Evolutionary conservation across 2,888 invertebrate genomes (phyloP), one percentile per base, ranked within the genome.

Genomic region (Acheta domesticus): DNA sequence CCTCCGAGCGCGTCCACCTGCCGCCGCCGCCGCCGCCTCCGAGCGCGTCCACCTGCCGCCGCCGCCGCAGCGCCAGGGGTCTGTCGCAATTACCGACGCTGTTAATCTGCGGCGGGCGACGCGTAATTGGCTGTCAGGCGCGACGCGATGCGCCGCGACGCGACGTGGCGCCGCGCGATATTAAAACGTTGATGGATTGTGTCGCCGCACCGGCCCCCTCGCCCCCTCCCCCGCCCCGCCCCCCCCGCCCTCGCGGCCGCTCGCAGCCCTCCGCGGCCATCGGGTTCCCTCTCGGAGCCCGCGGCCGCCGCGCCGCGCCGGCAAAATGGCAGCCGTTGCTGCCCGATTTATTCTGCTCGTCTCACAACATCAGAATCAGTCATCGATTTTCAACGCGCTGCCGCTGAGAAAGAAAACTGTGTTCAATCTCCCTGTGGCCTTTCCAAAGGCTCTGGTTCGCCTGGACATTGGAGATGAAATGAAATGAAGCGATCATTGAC

Each of bases 181-280:
- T 62, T 62, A 62, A 62, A 62, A 62, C 62, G 62, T 62, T 62
- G 62, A 62, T 62, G 62, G 62, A 62, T 62, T 62, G 62, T n/a
- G 62, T 62, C 62, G 62, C 62, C n/a, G 14, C 62, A 8, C 62
- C 62, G 62, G 12, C 62, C 19, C n/a, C 14, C 62, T 14, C 14
- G 12, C 62, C 3, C 14, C 62, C 0, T 0, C 14, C 62, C 14
- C n/a, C 62, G 4, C 62, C 62, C n/a, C 62, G 1, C 62, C 19
- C 2, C 14, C 62, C 62, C 62, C 19, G 62, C 2, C 12, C 14
- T 12, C 23, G 23, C 23, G 23, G 1, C 23, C 23, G 23, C 23
- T 3, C 23, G 23, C 23, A 23, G 1, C 23, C 23, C 1, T 2
- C 23, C 23, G 23, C 23, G 23, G 2, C 23, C 23, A n/a, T 23